Evolutionary conservation across 2,113 vertebrate species (phyloP).

Genomic region (Pampusana beccarii): DNA sequence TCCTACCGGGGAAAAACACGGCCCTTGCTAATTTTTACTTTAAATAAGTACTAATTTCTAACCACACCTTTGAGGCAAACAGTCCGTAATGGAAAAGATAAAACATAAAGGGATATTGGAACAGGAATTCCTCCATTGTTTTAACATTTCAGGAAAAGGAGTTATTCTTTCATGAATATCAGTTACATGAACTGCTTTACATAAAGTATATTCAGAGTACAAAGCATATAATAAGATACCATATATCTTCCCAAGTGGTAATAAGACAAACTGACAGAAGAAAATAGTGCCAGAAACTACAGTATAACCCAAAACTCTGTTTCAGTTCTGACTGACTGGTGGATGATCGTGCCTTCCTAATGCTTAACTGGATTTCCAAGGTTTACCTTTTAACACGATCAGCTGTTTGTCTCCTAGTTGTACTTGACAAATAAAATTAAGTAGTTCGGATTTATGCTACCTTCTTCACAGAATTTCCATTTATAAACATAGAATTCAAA

Average conservation of each 20-base stretch:
- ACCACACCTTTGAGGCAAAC: background rate
- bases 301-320: background rate
- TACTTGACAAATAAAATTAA: conserved; percentile 9
- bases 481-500: background rate
- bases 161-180: background rate
- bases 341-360: accelerated
- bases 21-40: background rate
- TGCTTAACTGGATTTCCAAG: background rate
- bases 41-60: background rate
- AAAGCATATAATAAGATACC: background rate
- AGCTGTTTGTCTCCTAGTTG: background rate
- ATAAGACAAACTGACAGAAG: background rate
- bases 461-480: background rate
- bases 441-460: background rate
- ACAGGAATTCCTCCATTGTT: background rate
- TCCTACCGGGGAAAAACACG: background rate
- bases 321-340: background rate
- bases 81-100: background rate
- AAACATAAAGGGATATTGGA: background rate
- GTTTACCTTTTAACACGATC: background rate
- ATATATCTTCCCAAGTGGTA: background rate
- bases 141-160: background rate
- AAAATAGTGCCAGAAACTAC: background rate
- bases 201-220: background rate
- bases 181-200: background rate